phyloP scores from a whole-genome alignment of 2,113 vertebrate species.

The Oceanodroma tethys region DNA sequence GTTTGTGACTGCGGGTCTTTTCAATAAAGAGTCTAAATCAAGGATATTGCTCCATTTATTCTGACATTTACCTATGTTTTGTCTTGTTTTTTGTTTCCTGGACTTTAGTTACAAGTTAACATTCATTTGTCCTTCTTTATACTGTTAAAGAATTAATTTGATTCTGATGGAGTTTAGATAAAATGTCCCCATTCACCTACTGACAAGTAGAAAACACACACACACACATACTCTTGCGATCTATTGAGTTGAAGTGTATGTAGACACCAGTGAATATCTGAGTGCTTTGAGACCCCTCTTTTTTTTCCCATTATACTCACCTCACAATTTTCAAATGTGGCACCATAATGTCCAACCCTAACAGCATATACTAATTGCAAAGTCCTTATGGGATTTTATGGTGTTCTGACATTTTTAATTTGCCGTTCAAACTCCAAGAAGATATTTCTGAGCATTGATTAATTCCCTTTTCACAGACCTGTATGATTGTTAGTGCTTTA shows the following conservation, averaged over 20 bases:
- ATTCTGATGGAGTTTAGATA: constrained; percentile 12
- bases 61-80: not conserved
- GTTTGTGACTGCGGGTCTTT: not conserved
- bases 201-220: constrained; percentile 12
- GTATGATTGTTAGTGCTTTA: not conserved
- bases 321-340: not conserved
- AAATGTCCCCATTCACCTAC: not conserved
- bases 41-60: not conserved
- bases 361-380: not conserved
- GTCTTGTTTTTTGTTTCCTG: not conserved
- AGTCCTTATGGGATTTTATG: not conserved
- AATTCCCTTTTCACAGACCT: not conserved
- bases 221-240: not conserved
- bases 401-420: not conserved
- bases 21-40: not conserved
- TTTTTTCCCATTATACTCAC: not conserved
- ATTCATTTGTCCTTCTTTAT: constrained; percentile 53
- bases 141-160: constrained; percentile 38
- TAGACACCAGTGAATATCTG: not conserved
- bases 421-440: not conserved
- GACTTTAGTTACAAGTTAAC: constrained; percentile 59
- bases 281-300: not conserved
- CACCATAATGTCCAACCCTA: not conserved
- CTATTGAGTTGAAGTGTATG: not conserved
- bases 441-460: not conserved